phyloP scores from a whole-genome alignment of 2,113 vertebrate species.

The Centrocercus urophasianus region DNA sequence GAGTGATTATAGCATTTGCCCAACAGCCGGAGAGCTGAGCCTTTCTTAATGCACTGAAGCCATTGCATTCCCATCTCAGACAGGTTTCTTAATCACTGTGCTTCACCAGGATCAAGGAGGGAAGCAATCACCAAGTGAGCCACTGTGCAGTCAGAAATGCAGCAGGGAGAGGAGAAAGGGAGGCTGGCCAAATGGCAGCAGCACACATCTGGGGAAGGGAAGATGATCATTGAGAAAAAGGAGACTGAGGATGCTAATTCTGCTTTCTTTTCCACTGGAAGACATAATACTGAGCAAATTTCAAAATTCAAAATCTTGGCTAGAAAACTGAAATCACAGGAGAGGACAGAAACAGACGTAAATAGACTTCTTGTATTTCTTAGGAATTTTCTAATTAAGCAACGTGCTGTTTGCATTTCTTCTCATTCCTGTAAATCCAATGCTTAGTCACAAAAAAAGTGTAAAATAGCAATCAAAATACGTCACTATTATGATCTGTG shows the following conservation, averaged over 20 bases:
- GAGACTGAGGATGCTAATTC: background rate
- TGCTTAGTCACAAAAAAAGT: background rate
- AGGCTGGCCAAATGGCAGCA: background rate
- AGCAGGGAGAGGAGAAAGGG: background rate
- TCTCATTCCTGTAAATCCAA: background rate
- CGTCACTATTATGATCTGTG: background rate
- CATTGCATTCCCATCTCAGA: background rate
- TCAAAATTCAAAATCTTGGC: background rate
- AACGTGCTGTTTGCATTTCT: background rate
- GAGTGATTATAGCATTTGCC: background rate
- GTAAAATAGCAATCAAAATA: background rate
- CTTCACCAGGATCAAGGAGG: background rate
- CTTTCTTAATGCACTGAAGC: background rate
- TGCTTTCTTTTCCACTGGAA: background rate
- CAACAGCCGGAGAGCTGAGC: conserved; percentile 14
- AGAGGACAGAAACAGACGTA: background rate
- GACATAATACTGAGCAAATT: background rate
- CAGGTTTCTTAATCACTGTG: background rate
- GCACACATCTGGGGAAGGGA: background rate
- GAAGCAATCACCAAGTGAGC: background rate
- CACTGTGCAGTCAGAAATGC: background rate
- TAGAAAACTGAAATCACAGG: background rate
- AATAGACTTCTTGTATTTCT: background rate
- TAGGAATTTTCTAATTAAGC: background rate
- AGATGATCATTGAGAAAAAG: background rate